phyloP scores from a whole-genome alignment of 2,888 invertebrate genomes.

The Sabatieria punctata region DNA sequence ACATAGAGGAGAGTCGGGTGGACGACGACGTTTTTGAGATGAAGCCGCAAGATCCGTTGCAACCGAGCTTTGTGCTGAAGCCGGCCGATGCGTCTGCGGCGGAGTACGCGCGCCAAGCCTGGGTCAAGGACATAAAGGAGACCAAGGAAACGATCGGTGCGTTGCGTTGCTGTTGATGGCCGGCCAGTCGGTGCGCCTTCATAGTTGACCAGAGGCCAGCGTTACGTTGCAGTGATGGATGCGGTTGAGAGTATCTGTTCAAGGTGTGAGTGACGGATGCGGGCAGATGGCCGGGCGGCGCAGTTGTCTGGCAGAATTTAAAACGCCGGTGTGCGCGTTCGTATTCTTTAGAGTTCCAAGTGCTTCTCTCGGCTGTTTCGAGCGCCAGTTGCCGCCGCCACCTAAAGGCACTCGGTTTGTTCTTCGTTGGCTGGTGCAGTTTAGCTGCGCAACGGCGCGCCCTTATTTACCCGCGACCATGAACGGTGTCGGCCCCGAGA shows the following conservation, averaged over 20 bases:
- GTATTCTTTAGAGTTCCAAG: background rate
- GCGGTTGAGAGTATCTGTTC: no score
- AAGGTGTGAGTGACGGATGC: no score
- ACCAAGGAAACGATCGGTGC: slow-evolving; percentile 30
- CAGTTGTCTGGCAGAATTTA: no score
- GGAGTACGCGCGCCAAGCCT: slow-evolving; percentile 31
- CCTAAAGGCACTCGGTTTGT: slow-evolving; percentile 7
- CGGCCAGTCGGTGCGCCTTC: background rate
- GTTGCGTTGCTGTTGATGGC: slow-evolving; percentile 1
- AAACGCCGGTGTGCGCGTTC: no score
- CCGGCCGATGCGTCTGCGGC: slow-evolving; percentile 20
- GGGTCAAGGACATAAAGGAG: slow-evolving; percentile 34
- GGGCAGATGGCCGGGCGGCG: no score
- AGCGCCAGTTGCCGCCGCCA: background rate
- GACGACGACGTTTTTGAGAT: slow-evolving; percentile 27
- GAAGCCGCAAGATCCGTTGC: slow-evolving; percentile 18
- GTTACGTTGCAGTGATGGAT: no score
- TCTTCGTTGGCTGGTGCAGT: no score
- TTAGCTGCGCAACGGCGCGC: no score
- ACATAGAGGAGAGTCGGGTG: slow-evolving; percentile 28
- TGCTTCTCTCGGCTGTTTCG: background rate
- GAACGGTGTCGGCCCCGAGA: no score
- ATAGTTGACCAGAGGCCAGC: no score
- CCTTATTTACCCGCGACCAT: no score
- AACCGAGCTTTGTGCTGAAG: slow-evolving; percentile 13